phyloP scores from a whole-genome alignment of 2,888 invertebrate genomes.

The Sialis fuliginosa region DNA sequence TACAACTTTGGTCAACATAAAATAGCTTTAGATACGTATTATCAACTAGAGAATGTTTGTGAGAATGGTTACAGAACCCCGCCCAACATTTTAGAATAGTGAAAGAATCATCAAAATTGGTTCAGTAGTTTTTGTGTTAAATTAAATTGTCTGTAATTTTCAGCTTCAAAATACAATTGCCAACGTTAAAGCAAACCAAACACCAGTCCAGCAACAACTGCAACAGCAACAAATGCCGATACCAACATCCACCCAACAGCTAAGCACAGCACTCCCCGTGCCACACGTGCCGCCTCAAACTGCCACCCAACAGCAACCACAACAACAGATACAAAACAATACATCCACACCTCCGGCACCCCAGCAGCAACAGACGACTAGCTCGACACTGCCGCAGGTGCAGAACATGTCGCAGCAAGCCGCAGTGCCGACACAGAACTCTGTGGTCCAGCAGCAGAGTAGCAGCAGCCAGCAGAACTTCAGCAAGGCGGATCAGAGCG shows the following conservation, averaged over 20 bases:
- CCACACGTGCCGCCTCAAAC: constrained; percentile 5
- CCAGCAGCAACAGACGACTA: neutral
- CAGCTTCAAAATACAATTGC: constrained; percentile 4
- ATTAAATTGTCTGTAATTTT: too few species aligned
- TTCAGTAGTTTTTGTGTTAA: too few species aligned
- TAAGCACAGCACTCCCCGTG: constrained; percentile 4
- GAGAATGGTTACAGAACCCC: too few species aligned
- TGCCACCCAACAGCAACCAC: neutral
- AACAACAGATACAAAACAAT: constrained; percentile 26
- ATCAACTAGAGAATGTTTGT: too few species aligned
- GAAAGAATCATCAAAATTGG: too few species aligned
- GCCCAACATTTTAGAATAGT: too few species aligned
- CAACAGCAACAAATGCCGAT: neutral
- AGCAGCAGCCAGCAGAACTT: constrained; percentile 17
- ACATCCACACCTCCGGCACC: constrained; percentile 11
- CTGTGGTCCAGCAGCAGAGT: constrained; percentile 11
- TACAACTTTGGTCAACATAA: too few species aligned
- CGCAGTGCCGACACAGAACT: constrained; percentile 16
- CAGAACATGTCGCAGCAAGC: constrained; percentile 27
- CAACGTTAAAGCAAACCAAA: neutral
- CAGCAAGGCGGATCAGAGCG: constrained; percentile 18
- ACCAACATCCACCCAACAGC: constrained; percentile 1
- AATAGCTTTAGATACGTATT: too few species aligned
- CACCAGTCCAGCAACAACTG: neutral
- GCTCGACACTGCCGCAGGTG: constrained; percentile 4